Evolutionary conservation across 2,888 invertebrate species (phyloP).

Genomic region (Catocala nupta): DNA sequence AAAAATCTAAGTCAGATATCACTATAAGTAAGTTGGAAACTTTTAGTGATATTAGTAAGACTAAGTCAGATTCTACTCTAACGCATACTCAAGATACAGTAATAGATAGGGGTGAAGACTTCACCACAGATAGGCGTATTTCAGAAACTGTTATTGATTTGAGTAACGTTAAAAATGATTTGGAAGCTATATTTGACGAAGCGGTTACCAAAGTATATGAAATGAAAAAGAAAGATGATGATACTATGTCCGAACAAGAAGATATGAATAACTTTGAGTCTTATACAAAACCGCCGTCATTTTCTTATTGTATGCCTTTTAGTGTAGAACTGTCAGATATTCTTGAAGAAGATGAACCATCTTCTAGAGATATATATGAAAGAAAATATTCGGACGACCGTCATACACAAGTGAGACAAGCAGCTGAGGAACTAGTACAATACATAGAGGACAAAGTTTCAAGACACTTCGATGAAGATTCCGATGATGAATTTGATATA

Average conservation of each 20-base stretch:
- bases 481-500: constrained; percentile 76
- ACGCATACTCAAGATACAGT: constrained; percentile 83
- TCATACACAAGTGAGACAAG: constrained; percentile 59
- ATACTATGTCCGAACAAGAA: constrained; percentile 80
- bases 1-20: constrained; percentile 81
- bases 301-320: constrained; percentile 70
- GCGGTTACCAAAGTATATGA: constrained; percentile 67
- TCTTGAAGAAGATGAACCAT: constrained; percentile 80
- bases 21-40: constrained; percentile 82
- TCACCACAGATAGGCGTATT: constrained; percentile 67
- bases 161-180: constrained; percentile 76
- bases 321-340: constrained; percentile 82
- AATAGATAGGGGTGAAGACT: constrained; percentile 68
- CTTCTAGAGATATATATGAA: constrained; percentile 63
- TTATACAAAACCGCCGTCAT: constrained; percentile 75
- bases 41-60: constrained; percentile 80
- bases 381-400: constrained; percentile 65
- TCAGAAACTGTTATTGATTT: constrained; percentile 80
- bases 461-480: constrained; percentile 66
- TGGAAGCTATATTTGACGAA: constrained; percentile 76
- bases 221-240: constrained; percentile 65
- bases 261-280: constrained; percentile 77
- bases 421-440: constrained; percentile 71
- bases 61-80: constrained; percentile 81
- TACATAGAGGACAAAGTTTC: constrained; percentile 75